Base-by-base conservation (phyloP, 2,888 invertebrate species). In the Loripinus fragilis region DNA sequence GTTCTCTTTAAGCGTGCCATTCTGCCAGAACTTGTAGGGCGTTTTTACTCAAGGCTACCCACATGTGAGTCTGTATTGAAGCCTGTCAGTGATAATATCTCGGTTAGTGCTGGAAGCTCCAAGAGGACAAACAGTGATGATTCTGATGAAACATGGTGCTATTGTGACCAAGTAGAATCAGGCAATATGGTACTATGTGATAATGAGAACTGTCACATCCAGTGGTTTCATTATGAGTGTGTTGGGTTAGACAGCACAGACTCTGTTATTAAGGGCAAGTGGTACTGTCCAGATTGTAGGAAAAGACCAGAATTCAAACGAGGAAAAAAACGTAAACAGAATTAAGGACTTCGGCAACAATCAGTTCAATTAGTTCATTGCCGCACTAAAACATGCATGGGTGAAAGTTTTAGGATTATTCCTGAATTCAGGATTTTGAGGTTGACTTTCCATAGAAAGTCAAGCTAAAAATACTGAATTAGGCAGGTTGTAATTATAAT, bases 141-240 rank as follows among this genome's bases (percentile, higher is more conserved):
- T 25, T 15, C 52, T 60, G 60, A 60, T 17, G 17, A 60, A 33
- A 60, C 60, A 17, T 60, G 60, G 60, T 60, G 60, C 33, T 33
- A 33, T 5, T 60, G 33, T 60, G 33, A 30, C 20, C 30, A 65
- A 65, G 25, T 28, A 23, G 67, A 66, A 35, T 38, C 23, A 10
- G 45, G 42, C 2, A 42, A 41, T 20, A 67, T 67, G 67, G 42
- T 67, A 3, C 25, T 28, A 7, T 67, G 67, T 67, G 41, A 41
- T 20, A 67, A 45, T 67, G 67, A 67, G 17, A 41, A 67, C 42
- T 67, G 67, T n/a, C 42, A 38, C 15, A 45, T 67, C 28, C 25
- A 45, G 25, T 67, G 67, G 67, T 67, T 67, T 67, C 67, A 67
- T 17, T 67, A 41, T 67, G 41, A 23, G 33, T 67, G 67, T 67